A percentile compares a stretch with the other conserved stretches of the same genome.
phyloP scores from a whole-genome alignment of 92 coral and sea anemone genomes.

The Umimayanthus chanpuru region DNA sequence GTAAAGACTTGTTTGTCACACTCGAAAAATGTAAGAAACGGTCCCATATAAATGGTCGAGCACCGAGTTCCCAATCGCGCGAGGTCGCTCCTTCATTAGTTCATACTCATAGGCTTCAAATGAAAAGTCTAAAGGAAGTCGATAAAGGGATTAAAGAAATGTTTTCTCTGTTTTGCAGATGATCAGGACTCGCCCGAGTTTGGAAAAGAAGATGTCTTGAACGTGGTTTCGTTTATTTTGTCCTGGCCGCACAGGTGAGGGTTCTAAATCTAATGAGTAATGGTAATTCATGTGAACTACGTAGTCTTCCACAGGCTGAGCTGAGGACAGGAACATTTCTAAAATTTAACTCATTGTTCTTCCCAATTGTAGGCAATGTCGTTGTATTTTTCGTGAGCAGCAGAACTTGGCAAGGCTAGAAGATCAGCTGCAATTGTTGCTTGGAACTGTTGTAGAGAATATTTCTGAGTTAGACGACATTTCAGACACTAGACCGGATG shows the following conservation, averaged over 20 bases:
- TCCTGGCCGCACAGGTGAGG: conserved; percentile 98
- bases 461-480: conserved; percentile 57
- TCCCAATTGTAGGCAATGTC: conserved; percentile 78
- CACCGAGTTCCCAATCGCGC: background rate
- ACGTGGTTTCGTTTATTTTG: conserved; percentile 80
- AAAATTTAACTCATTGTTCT: background rate
- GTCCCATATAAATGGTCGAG: background rate
- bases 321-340: background rate
- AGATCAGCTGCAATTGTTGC: conserved; percentile 76
- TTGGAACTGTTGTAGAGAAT: conserved; percentile 74
- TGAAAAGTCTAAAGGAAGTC: background rate
- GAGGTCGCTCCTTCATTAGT: conserved; percentile 24
- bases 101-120: background rate
- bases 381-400: conserved; percentile 92
- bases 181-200: conserved; percentile 81
- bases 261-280: background rate
- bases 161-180: conserved; percentile 53
- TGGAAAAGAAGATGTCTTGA: conserved; percentile 81
- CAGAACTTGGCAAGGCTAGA: conserved; percentile 81
- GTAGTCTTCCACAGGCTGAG: background rate
- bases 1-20: conserved; percentile 88
- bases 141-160: background rate
- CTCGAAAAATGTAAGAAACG: conserved; percentile 84
- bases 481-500: conserved; percentile 50
- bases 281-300: background rate